Base-by-base conservation (phyloP, 2,888 invertebrate genomes). In the Apocheima hispidaria region DNA sequence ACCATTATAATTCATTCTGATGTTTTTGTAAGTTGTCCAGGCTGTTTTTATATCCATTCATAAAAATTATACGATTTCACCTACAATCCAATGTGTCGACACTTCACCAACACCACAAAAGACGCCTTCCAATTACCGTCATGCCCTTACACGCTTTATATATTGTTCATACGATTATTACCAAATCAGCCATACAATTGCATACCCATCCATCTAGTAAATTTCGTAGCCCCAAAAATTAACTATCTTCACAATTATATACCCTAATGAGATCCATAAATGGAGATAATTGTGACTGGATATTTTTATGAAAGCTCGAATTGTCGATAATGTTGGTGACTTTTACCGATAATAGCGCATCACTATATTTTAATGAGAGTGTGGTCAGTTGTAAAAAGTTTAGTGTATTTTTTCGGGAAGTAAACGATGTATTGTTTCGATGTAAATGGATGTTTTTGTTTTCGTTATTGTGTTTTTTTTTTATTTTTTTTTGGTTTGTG, bases 231-330 rank as follows among this genome's bases (percentile, higher is more conserved):
- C 6, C 18, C 40, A 23, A 60, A 56, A 56, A 48, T 56, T 50
- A 50, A 49, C 26, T 54, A 49, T 41, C 38, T 62, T 52, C 55
- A 62, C 55, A 67, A 79, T 81, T 77, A 81, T 66, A 60, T 57
- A 61, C 74, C 77, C 77, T 83, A 84, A 86, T 82, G 79, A 77
- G 73, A 64, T 46, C 75, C 56, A 26, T 76, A 74, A 78, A 84
- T 74, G 81, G 79, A 60, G 62, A 74, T 83, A 81, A 86, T 84
- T 82, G 77, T 55, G 51, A 56, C 23, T 21, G 40, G 63, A 65
- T 71, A 77, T 69, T 71, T 81, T 79, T 78, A 79, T 78, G 74
- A 69, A 61, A 38, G 64, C 75, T 76, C 78, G 81, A 84, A 84
- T 84, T 84, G 79, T 77, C 73, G 62, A 70, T 72, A 71, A 80